Base-by-base conservation (phyloP, 2,797 vertebrate genomes). In the Hyperoplus immaculatus region DNA sequence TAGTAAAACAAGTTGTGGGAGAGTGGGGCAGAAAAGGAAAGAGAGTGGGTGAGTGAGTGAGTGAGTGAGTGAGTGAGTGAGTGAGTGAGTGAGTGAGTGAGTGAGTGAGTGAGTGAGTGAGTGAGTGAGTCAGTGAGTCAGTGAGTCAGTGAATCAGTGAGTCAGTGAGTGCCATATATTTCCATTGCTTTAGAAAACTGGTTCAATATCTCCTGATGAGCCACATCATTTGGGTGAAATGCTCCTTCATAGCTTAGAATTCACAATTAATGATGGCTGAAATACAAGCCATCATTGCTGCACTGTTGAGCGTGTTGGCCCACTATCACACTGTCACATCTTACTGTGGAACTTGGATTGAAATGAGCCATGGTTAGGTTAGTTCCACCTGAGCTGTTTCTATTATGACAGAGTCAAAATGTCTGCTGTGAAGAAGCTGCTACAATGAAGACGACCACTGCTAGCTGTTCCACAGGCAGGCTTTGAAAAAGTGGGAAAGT, bases 1-100 rank as follows among this genome's bases (percentile, higher is more conserved):
- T 29, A 42, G 39, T 61, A 53, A 65, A 46, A 2, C 3, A 9
- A 43, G n/a, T 29, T 29, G 29, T 29, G 16, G 53, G n/a, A 71
- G 29, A 59, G 5, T 15, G 47, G 9, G 38, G 38, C 38, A 15
- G n/a, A 61, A 59, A 71, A 58, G 51, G 36, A 69, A 18, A 43
- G 21, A 12, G 18, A 49, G 8, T 16, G 16, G 15, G 41, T 55
- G 43, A 18, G 49, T 59, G 66, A 29, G 57, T 58, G 42, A 47
- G 43, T 64, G 18, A n/a, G 41, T 72, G 42, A 64, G 54, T 64
- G 9, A 18, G 51, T 68, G 41, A 67, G 29, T 49, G 7, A 8
- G 12, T 62, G 53, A 57, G 54, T 15, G 29, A 29, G 29, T 29
- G 29, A 29, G 29, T 29, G 29, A 29, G 29, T 29, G 29, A 29